Evolutionary conservation across 2,888 invertebrate species (phyloP).

Genomic region (Nemurella pictetii): DNA sequence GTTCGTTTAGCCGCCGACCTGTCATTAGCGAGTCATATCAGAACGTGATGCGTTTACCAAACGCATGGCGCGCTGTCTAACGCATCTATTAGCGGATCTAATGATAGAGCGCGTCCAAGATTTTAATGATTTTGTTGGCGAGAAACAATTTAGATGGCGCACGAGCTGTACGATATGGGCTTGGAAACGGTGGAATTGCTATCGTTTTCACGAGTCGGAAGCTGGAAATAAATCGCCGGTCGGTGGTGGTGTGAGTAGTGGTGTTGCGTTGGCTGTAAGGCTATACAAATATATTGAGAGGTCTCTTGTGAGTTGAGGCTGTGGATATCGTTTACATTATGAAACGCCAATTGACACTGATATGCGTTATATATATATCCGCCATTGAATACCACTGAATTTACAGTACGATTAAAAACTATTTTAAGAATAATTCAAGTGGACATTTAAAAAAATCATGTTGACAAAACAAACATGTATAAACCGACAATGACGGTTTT

Average conservation of each 20-base stretch:
- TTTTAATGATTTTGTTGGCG: not conserved
- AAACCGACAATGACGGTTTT: not conserved
- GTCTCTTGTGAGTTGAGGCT: too few relatives aligned
- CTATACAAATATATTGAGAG: too few relatives aligned
- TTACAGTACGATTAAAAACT: not conserved
- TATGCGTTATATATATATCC: too few relatives aligned
- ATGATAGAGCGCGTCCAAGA: not conserved
- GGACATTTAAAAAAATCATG: not conserved
- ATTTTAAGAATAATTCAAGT: not conserved
- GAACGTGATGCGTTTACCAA: not conserved
- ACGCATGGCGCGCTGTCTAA: not conserved
- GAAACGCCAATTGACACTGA: too few relatives aligned
- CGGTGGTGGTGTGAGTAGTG: too few relatives aligned
- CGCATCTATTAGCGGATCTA: not conserved
- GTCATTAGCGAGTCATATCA: not conserved
- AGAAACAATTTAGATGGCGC: not conserved
- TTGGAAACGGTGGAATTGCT: not conserved
- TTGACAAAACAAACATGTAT: not conserved
- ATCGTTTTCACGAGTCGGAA: not conserved
- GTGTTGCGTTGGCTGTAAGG: too few relatives aligned
- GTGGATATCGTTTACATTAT: too few relatives aligned
- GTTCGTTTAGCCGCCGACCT: not conserved
- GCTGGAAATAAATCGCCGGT: not conserved
- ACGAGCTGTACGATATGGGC: not conserved
- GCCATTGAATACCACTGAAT: too few relatives aligned